Evolutionary conservation across 2,113 vertebrate species (phyloP), one percentile per base, ranked within the genome.

Genomic region (Hystrix brachyura): DNA sequence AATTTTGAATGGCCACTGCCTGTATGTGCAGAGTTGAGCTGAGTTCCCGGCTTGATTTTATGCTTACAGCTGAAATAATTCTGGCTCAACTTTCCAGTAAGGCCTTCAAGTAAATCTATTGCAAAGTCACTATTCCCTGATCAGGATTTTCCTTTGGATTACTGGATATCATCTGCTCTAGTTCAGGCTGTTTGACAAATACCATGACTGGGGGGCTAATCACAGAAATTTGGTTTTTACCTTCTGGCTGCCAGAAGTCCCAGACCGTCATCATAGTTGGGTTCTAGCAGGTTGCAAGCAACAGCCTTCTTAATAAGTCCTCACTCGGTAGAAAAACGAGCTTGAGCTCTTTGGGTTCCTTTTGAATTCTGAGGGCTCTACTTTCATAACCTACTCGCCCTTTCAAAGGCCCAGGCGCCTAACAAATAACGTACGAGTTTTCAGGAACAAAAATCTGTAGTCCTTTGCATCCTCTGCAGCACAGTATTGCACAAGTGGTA

Each of bases 21-120:
- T 89, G 65, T 32, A 3, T 13, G 3, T n/a, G 46, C 43, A 87
- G 64, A 57, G n/a, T 19, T 21, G 4, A 94, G 17, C 21, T 90
- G 80, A 87, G 62, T 90, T 84, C 43, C n/a, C 9, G 62, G 19
- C 43, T 55, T 67, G 17, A 7, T 91, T 89, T 83, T 78, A 34
- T 32, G 15, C 87, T 97, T 87, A 55, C 29, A 83, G 38, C 51
- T 65, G 19, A 91, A 96, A 90, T 67, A 80, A 94, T 51, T 83
- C 87, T 34, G 23, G n/a, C 7, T 79, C 4, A n/a, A 14, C 9
- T 76, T 93, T 83, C 84, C 51, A 46, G 55, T 34, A 83, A 90
- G 19, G 32, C n/a, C 53, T 84, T 87, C 87, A 90, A 72, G 86
- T 94, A 82, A 90, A 51, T 51, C 14, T 48, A 79, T 80, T 76